Percentiles rank a stretch among this genome's conserved stretches.
phyloP scores from a whole-genome alignment of 1,140 invertebrate genomes.

The Notospermus geniculatus region DNA sequence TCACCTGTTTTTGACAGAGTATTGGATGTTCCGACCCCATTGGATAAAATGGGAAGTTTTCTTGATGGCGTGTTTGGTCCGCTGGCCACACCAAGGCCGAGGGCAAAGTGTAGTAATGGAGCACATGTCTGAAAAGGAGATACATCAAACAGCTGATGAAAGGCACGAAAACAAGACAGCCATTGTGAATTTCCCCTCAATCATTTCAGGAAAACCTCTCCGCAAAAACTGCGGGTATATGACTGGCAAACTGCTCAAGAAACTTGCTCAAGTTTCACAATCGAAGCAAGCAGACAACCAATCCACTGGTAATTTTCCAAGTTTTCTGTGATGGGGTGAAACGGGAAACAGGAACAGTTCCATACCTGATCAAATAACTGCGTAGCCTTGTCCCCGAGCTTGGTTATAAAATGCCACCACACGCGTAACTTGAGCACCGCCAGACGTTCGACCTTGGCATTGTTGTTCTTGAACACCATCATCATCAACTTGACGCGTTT shows the following conservation, averaged over 20 bases:
- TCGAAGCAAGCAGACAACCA: too few relatives aligned
- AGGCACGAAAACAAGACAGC: not conserved
- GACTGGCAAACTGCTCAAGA: too few relatives aligned
- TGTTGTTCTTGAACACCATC: constrained; percentile 45
- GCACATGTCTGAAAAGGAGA: constrained; percentile 9
- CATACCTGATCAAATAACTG: constrained; percentile 47
- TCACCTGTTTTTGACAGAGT: too few relatives aligned
- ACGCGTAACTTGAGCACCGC: constrained; percentile 42
- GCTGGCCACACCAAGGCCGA: not conserved
- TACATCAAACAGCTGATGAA: not conserved
- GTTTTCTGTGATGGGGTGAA: too few relatives aligned
- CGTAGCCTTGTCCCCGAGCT: constrained; percentile 37
- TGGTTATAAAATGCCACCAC: constrained; percentile 48
- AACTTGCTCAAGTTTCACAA: too few relatives aligned
- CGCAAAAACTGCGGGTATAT: too few relatives aligned
- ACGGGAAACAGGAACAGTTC: not conserved
- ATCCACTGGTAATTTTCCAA: too few relatives aligned
- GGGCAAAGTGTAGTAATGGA: constrained; percentile 3
- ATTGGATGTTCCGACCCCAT: not conserved
- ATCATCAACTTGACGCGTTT: constrained; percentile 47
- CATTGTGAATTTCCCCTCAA: too few relatives aligned
- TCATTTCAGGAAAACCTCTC: too few relatives aligned
- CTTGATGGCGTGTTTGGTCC: not conserved
- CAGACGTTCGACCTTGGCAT: constrained; percentile 39
- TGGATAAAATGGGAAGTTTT: not conserved